These are phyloP conservation scores for Bucorvus abyssinicus DNA, from an alignment of 2,797 vertebrate species.

Conservation along the genomic window DNA sequence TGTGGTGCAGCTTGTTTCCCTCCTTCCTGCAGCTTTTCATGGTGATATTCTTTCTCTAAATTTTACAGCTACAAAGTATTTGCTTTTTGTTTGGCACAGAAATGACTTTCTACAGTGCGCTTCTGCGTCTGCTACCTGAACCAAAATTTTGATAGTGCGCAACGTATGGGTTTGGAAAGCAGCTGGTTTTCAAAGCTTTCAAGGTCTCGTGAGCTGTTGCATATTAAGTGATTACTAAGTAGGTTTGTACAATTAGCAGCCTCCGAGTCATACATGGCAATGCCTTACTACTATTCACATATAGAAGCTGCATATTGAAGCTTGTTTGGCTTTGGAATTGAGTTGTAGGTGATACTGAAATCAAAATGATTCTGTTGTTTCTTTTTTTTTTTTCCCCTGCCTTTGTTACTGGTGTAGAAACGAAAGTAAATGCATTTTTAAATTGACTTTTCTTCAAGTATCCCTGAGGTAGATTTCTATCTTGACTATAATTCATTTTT, in stretches of 20 bases:
- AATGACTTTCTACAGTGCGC: background rate
- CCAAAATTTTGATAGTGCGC: constrained; percentile 24
- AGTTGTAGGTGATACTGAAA: constrained; percentile 39
- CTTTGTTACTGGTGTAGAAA: constrained; percentile 28
- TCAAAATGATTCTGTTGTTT: background rate
- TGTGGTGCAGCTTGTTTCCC: constrained; percentile 54
- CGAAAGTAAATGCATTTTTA: constrained; percentile 39
- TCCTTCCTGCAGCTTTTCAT: constrained; percentile 39
- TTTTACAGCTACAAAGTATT: background rate
- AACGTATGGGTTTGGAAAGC: background rate
- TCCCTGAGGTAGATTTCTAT: constrained; percentile 51
- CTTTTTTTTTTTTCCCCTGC: background rate
- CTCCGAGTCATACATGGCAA: constrained; percentile 34
- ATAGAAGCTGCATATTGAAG: background rate
- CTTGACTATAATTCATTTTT: constrained; percentile 50
- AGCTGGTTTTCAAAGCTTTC: constrained; percentile 50
- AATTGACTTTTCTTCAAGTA: constrained; percentile 54
- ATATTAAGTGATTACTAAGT: constrained; percentile 38
- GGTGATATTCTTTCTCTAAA: constrained; percentile 37
- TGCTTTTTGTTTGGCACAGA: constrained; percentile 26
- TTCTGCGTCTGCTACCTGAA: background rate
- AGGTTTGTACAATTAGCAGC: constrained; percentile 42
- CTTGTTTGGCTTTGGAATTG: constrained; percentile 51
- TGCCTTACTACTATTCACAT: background rate
- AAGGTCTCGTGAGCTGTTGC: constrained; percentile 14